A percentile compares a stretch with the other conserved stretches of the same genome.
These are phyloP conservation scores for Orthonevra nobilis DNA, from an alignment of 2,888 invertebrate species.

Conservation along the genomic window DNA sequence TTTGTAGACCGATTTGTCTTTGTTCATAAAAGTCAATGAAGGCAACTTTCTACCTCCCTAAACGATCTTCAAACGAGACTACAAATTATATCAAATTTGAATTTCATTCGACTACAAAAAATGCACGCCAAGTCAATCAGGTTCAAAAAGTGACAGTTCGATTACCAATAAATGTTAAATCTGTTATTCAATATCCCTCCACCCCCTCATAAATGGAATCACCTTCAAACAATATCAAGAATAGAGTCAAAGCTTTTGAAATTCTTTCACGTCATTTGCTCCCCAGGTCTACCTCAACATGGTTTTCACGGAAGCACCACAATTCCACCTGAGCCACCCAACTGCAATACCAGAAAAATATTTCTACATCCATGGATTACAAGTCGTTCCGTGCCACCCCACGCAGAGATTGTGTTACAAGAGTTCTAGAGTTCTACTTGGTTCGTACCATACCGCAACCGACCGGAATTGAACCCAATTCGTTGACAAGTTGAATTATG, in stretches of 20 bases:
- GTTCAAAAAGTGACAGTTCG: too few relatives aligned
- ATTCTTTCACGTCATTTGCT: slow-evolving; percentile 49
- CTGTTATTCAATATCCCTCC: too few relatives aligned
- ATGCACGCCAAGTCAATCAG: too few relatives aligned
- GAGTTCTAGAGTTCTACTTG: slow-evolving; percentile 1
- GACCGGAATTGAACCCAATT: slow-evolving; percentile 69
- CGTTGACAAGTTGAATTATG: slow-evolving; percentile 70
- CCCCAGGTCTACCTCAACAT: slow-evolving; percentile 18
- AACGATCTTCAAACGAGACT: too few relatives aligned
- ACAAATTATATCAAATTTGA: too few relatives aligned
- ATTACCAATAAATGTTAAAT: too few relatives aligned
- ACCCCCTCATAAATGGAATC: too few relatives aligned
- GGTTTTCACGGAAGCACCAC: slow-evolving; percentile 46
- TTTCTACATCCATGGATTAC: slow-evolving; percentile 48
- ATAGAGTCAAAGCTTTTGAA: slow-evolving; percentile 8
- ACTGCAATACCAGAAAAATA: background rate
- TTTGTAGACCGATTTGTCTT: too few relatives aligned
- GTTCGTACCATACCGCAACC: slow-evolving; percentile 47
- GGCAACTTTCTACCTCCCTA: too few relatives aligned
- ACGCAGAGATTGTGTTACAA: slow-evolving; percentile 41
- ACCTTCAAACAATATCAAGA: too few relatives aligned
- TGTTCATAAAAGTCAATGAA: too few relatives aligned
- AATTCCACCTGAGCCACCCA: slow-evolving; percentile 33
- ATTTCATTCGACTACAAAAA: too few relatives aligned
- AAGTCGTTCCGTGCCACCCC: slow-evolving; percentile 36